These are phyloP conservation scores for Musca domestica DNA, from an alignment of 1,140 invertebrate genomes.

Conservation along the genomic window DNA sequence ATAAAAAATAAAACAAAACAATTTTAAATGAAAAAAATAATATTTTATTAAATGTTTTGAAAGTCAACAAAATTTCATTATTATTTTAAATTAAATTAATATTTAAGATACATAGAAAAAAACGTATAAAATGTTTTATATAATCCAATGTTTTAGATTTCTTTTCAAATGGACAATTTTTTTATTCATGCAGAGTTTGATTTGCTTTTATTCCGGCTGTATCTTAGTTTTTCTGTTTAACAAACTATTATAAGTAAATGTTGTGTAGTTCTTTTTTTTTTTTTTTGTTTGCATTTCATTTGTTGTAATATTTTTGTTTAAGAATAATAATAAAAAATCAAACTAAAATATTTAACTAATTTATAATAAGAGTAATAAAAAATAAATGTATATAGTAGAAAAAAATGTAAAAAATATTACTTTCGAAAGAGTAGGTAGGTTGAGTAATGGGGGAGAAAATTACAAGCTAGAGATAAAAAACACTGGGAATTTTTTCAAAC, in stretches of 20 bases:
- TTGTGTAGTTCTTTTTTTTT: neutral
- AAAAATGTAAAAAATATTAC: constrained; percentile 12
- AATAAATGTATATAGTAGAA: neutral
- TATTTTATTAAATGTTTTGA: constrained; percentile 19
- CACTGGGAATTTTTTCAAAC: neutral
- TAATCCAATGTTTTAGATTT: too few relatives aligned
- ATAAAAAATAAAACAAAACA: constrained; percentile 11
- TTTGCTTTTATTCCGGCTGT: neutral
- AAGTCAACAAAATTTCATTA: constrained; percentile 21
- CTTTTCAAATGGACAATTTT: neutral
- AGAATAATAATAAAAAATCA: constrained; percentile 23
- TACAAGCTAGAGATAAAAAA: too few relatives aligned
- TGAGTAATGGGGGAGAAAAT: neutral
- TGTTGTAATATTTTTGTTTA: neutral
- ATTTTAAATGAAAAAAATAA: neutral
- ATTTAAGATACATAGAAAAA: neutral
- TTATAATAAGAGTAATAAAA: constrained; percentile 17
- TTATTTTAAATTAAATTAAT: constrained; percentile 10
- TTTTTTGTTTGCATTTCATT: neutral
- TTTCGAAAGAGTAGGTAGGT: neutral
- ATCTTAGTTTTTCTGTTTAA: constrained; percentile 1
- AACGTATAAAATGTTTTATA: neutral
- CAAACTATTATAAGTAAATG: neutral
- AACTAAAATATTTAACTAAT: constrained; percentile 23
- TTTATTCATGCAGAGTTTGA: neutral